Conservation (phyloP, 2,888 invertebrate genomes). For the Drosophila sordidapex region DNA sequence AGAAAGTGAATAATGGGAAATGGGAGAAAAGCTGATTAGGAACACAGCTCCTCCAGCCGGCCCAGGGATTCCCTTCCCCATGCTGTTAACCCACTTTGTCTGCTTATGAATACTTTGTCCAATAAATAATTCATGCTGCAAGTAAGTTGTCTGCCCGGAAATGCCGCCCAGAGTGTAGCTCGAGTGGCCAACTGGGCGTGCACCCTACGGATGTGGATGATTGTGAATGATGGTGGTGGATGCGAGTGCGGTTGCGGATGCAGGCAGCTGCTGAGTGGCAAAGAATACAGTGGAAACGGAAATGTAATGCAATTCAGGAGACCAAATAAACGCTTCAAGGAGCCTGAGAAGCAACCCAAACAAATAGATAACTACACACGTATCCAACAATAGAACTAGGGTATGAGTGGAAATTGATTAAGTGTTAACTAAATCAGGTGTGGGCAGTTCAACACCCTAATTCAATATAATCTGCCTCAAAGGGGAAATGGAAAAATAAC, state of each 20-base stretch:
- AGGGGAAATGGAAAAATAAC: not conserved
- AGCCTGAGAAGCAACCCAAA: conserved; percentile 18
- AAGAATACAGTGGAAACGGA: conserved; percentile 43
- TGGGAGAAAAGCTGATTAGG: conserved; percentile 27
- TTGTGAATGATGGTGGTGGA: conserved; percentile 47
- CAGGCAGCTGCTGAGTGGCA: conserved; percentile 22
- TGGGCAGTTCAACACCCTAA: conserved; percentile 9
- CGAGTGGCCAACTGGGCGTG: conserved; percentile 38
- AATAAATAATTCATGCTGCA: conserved; percentile 77
- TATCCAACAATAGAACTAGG: conserved; percentile 3
- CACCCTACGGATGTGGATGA: conserved; percentile 36
- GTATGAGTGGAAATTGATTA: conserved; percentile 4
- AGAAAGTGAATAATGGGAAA: not conserved
- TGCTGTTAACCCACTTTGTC: conserved; percentile 27
- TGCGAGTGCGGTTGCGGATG: conserved; percentile 51
- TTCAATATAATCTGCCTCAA: conserved; percentile 4
- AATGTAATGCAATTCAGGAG: conserved; percentile 68
- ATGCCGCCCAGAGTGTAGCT: conserved; percentile 55
- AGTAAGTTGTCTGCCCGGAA: conserved; percentile 66
- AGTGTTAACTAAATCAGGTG: conserved; percentile 7
- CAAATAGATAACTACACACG: conserved; percentile 28
- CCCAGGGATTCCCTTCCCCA: not conserved
- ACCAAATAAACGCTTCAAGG: conserved; percentile 67
- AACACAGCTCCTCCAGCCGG: not conserved
- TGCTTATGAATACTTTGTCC: conserved; percentile 72